Percentiles rank a stretch among this genome's conserved stretches.
These are phyloP conservation scores for Sitophilus oryzae DNA, from an alignment of 1,140 invertebrate species.

Conservation along the genomic window DNA sequence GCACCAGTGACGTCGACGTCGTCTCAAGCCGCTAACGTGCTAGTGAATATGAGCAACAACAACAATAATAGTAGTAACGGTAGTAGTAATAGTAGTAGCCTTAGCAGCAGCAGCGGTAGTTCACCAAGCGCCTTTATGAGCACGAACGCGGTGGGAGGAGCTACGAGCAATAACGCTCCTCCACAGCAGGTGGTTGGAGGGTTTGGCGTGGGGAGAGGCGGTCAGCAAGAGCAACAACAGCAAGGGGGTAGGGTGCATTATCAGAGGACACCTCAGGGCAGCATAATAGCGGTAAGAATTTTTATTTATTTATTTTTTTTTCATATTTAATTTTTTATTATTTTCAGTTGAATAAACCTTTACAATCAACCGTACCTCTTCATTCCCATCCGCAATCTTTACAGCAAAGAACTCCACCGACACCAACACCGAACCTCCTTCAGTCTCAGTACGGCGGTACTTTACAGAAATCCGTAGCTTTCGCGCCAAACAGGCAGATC, in stretches of 20 bases:
- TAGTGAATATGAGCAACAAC: slow-evolving; percentile 25
- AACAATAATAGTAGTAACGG: slow-evolving; percentile 19
- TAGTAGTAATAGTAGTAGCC: slow-evolving; percentile 20
- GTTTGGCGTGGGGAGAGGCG: not conserved
- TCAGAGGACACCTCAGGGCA: slow-evolving; percentile 20
- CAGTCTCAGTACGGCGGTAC: too few relatives aligned
- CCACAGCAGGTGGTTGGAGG: not conserved
- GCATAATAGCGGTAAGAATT: slow-evolving; percentile 23
- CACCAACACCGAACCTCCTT: too few relatives aligned
- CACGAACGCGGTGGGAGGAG: slow-evolving; percentile 18
- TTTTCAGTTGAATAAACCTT: too few relatives aligned
- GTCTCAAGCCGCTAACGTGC: slow-evolving; percentile 13
- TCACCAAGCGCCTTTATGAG: slow-evolving; percentile 37
- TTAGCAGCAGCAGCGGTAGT: slow-evolving; percentile 18
- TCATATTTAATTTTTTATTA: too few relatives aligned
- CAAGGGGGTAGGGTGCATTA: slow-evolving; percentile 8
- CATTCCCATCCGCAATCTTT: too few relatives aligned
- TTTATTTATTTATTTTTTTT: too few relatives aligned
- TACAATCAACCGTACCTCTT: too few relatives aligned
- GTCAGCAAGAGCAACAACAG: not conserved
- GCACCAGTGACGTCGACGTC: not conserved
- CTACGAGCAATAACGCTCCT: not conserved
- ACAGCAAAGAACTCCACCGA: too few relatives aligned
- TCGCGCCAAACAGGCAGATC: too few relatives aligned
- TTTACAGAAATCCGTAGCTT: too few relatives aligned